Percentiles rank a stretch among this genome's conserved stretches.
These are phyloP conservation scores for Cyclophora albipunctata DNA, from an alignment of 2,888 invertebrate species.

Conservation along the genomic window DNA sequence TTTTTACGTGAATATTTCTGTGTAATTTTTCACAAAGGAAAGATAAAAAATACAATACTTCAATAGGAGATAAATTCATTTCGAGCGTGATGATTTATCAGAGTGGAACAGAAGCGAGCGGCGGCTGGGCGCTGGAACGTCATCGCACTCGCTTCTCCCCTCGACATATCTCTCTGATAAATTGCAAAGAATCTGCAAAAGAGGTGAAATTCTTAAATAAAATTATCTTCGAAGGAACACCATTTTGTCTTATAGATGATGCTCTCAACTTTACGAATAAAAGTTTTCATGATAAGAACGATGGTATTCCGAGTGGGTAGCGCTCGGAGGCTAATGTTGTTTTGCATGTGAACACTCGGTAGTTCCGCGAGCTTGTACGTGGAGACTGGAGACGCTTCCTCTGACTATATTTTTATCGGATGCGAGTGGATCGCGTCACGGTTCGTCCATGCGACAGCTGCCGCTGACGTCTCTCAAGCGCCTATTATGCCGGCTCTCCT, in stretches of 20 bases:
- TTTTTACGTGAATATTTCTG: slow-evolving; percentile 9
- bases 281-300: slow-evolving; percentile 24
- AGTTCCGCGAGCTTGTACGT: slow-evolving; percentile 13
- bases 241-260: slow-evolving; percentile 20
- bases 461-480: slow-evolving; percentile 53
- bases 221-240: slow-evolving; percentile 25
- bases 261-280: slow-evolving; percentile 24
- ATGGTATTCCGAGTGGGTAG: slow-evolving; percentile 18
- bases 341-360: slow-evolving; percentile 27
- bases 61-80: slow-evolving; percentile 53
- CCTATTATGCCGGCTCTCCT: slow-evolving; percentile 52
- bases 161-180: slow-evolving; percentile 58
- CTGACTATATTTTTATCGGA: slow-evolving; percentile 44
- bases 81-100: slow-evolving; percentile 59
- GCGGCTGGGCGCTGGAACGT: slow-evolving; percentile 42
- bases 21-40: slow-evolving; percentile 14
- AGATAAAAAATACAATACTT: slow-evolving; percentile 37
- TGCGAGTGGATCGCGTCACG: slow-evolving; percentile 37
- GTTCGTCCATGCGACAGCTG: slow-evolving; percentile 53
- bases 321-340: slow-evolving; percentile 27
- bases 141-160: slow-evolving; percentile 44
- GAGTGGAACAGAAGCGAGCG: slow-evolving; percentile 23
- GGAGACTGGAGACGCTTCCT: slow-evolving; percentile 18
- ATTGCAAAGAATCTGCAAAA: slow-evolving; percentile 52
- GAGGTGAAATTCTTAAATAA: slow-evolving; percentile 45